Percentiles rank a stretch among this genome's conserved stretches.
phyloP scores from a whole-genome alignment of 2,797 vertebrate genomes.

The Thripadectes ignobilis region DNA sequence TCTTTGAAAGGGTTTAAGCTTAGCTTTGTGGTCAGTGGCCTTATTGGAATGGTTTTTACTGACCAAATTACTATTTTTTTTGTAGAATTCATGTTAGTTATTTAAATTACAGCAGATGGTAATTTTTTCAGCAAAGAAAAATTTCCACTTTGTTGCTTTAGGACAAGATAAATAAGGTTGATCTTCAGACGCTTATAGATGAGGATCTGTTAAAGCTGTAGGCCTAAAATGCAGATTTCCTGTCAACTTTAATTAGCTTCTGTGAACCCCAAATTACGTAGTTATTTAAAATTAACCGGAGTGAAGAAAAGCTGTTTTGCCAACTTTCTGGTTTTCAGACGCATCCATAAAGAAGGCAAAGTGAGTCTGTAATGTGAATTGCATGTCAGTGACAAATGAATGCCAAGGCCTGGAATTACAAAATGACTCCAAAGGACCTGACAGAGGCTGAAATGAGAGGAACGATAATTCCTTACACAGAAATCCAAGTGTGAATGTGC shows the following conservation, averaged over 20 bases:
- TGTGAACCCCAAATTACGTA: neutral
- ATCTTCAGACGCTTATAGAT: constrained; percentile 30
- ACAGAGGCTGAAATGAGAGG: neutral
- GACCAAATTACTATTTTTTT: neutral
- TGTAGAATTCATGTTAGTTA: neutral
- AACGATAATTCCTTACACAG: neutral
- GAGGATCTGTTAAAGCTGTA: constrained; percentile 28
- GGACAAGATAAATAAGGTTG: constrained; percentile 8
- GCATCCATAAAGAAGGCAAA: neutral
- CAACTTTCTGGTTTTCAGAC: neutral
- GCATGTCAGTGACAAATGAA: neutral
- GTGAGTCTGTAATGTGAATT: neutral
- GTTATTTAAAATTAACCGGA: constrained; percentile 10
- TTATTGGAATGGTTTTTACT: neutral
- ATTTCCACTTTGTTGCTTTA: neutral
- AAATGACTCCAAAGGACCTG: neutral
- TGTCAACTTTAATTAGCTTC: constrained; percentile 34
- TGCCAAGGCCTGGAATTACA: neutral
- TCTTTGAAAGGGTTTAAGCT: neutral
- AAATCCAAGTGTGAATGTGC: neutral
- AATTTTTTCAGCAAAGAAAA: constrained; percentile 7
- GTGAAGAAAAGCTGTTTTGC: constrained; percentile 26
- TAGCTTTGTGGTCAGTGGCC: neutral
- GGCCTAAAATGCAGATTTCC: constrained; percentile 34
- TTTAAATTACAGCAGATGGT: constrained; percentile 20